Percentiles rank a stretch among this genome's conserved stretches.
Evolutionary conservation across 2,797 vertebrate genomes (phyloP).

Genomic region (Smutsia gigantea): DNA sequence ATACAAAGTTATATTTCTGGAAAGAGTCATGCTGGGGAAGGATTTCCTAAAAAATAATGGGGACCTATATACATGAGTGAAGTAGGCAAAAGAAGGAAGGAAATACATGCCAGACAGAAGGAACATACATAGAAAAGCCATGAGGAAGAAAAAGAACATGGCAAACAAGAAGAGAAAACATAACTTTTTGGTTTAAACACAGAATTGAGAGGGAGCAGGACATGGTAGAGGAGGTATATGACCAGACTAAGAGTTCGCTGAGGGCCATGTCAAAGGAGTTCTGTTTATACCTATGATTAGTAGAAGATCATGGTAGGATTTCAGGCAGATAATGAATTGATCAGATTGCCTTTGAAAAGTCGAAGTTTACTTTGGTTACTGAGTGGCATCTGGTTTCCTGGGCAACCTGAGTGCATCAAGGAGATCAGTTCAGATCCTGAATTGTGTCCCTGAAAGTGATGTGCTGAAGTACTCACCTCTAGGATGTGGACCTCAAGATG

Average conservation of each 20-base stretch:
- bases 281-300: not conserved
- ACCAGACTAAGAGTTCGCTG: not conserved
- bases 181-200: not conserved
- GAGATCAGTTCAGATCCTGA: not conserved
- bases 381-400: not conserved
- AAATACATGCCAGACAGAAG: not conserved
- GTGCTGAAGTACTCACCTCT: not conserved
- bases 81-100: not conserved
- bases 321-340: not conserved
- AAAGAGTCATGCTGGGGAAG: not conserved
- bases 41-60: not conserved
- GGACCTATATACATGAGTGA: not conserved
- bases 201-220: not conserved
- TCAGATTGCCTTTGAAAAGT: not conserved
- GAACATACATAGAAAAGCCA: not conserved
- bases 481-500: not conserved
- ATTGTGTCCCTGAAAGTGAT: not conserved
- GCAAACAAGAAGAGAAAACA: not conserved
- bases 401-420: not conserved
- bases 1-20: not conserved
- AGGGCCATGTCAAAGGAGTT: not conserved
- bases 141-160: not conserved
- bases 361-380: not conserved
- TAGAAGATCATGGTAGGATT: not conserved
- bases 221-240: not conserved